These are phyloP conservation scores for Pica pica DNA, from an alignment of 2,113 vertebrate genomes.

Conservation along the genomic window DNA sequence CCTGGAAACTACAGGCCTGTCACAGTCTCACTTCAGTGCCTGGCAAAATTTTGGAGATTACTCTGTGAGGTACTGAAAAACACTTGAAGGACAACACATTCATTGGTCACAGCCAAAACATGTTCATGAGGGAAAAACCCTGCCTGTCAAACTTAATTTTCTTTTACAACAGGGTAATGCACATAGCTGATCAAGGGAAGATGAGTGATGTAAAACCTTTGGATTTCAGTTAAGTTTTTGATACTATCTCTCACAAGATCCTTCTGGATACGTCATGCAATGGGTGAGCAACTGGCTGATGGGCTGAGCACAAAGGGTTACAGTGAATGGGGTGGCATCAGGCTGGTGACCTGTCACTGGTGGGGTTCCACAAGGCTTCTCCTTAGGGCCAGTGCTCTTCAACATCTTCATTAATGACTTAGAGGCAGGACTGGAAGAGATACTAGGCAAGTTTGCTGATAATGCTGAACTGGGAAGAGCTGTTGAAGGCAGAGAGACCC, in stretches of 20 bases:
- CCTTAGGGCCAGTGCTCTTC: not conserved
- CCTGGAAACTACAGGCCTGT: not conserved
- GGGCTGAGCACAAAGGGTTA: no score
- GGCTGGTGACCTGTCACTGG: not conserved
- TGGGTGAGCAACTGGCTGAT: not conserved
- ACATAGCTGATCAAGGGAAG: not conserved
- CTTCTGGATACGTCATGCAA: rapidly evolving
- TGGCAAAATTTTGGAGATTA: not conserved
- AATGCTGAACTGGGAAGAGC: not conserved
- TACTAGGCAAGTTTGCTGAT: not conserved
- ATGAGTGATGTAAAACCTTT: not conserved
- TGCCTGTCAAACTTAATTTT: not conserved
- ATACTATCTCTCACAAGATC: not conserved
- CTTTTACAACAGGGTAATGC: not conserved
- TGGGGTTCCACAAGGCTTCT: not conserved
- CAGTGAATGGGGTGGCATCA: not conserved
- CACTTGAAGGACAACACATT: not conserved
- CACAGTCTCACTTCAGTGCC: not conserved
- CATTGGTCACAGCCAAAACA: not conserved
- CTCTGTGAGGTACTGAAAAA: not conserved
- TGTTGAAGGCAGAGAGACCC: not conserved
- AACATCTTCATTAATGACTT: not conserved
- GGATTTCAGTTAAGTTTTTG: not conserved
- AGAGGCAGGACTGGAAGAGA: not conserved
- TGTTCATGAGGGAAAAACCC: not conserved